Conservation (phyloP, 2,797 vertebrate species). For the Gastrophryne carolinensis region DNA sequence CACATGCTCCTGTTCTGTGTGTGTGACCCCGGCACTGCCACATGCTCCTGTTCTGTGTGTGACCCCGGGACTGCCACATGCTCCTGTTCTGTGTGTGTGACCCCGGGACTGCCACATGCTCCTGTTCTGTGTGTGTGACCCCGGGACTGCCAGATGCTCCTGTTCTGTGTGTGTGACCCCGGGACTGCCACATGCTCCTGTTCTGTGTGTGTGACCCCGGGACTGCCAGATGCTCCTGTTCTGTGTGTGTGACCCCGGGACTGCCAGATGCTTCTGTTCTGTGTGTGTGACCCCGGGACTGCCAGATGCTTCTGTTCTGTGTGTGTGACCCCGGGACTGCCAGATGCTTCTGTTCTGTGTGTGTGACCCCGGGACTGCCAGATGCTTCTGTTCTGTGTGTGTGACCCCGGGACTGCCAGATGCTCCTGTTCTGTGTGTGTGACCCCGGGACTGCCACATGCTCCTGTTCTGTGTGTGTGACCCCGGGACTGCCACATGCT, state of each 20-base stretch:
- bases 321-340: background rate
- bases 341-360: no score
- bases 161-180: no score
- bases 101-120: no score
- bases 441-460: background rate
- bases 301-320: background rate
- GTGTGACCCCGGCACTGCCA: background rate
- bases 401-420: accelerated
- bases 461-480: constrained; percentile 82
- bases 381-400: constrained; percentile 96
- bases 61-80: constrained; percentile 90
- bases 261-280: constrained; percentile 96
- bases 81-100: constrained; percentile 93
- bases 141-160: constrained; percentile 91
- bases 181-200: background rate
- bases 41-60: constrained; percentile 80
- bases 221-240: background rate
- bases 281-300: no score
- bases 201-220: no score
- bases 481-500: constrained; percentile 91
- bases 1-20: background rate
- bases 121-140: constrained; percentile 63
- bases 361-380: constrained; percentile 86
- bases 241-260: constrained; percentile 82
- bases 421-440: background rate